Evolutionary conservation across 2,113 vertebrate species (phyloP), one percentile per base, ranked within the genome.

Genomic region (Eublepharis macularius): DNA sequence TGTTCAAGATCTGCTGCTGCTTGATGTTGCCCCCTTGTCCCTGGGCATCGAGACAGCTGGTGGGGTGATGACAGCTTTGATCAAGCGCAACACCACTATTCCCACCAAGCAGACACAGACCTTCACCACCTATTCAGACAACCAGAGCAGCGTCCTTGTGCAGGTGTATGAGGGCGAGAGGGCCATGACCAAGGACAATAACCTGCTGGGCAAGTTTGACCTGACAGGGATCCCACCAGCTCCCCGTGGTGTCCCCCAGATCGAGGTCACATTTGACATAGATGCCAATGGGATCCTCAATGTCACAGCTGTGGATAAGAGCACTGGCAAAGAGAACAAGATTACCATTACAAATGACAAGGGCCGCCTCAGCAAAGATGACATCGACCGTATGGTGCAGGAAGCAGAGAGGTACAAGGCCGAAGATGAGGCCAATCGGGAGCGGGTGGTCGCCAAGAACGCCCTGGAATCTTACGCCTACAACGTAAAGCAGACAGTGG

Each of bases 331-430:
- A 39, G 97, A 97, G 91, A 97, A 97, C 89, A 97, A 97, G 90
- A 97, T 97, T 84, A 97, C 97, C 41, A 97, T 97, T 86, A 97
- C 97, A 75, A 97, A 97, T 0, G 97, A 97, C 94, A 97, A 97
- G 78, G 97, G 97, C 19, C 96, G 97, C 32, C 96, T 97, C 68
- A 97, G 95, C 94, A 97, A 97, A 84, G 96, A 97, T 0, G 97
- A 97, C 87, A 97, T 97, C 0, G 97, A 97, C 83, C 96, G 96
- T 0, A 97, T 97, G 97, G 97, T 97, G 89, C 96, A 97, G 86
- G 97, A 97, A 66, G 97, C 97, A 0, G 97, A 97, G 85, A 94
- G 93, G n/a, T 97, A 97, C 92, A 97, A 97, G 86, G 95, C 94
- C 0, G 97, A 97, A 79, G 97, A 97, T 0, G 97, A 97, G 69